Evolutionary conservation across 2,113 vertebrate species (phyloP), one percentile per base, ranked within the genome.

Genomic region (Plectropomus leopardus): DNA sequence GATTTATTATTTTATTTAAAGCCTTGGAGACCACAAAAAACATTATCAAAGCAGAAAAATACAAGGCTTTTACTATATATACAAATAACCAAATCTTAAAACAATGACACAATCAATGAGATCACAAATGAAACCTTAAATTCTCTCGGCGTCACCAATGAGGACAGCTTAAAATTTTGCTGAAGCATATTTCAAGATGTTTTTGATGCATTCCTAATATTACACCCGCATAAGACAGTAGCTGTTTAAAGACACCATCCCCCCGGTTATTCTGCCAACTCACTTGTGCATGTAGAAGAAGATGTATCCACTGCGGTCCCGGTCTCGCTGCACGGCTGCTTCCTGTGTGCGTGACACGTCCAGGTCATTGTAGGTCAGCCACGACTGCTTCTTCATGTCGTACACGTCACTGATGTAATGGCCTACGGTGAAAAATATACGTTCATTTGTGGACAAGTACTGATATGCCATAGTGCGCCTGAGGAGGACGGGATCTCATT

Each of bases 211-310:
- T n/a, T n/a, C n/a, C n/a, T n/a, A n/a, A n/a, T n/a, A n/a, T n/a
- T n/a, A 7, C 21, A 24, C 7, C 16, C n/a, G 7, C 53, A 45
- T 15, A 16, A 28, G 16, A 48, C 61, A 55, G 13, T 17, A 30
- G 5, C 1, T 19, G 5, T 17, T 57, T 30, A 7, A 30, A 30
- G 7, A 26, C 17, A 47, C 2, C 17, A 47, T 1, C 15, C 23
- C n/a, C 32, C 21, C 42, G 13, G 8, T 32, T 9, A 4, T 45
- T 45, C 24, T 28, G 57, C 7, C 6, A 4, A 89, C 96, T 94
- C 93, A 99, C 98, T 97, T 99, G 95, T 99, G 97, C 97, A 99
- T 98, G 88, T 99, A 99, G 93, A 99, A 99, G 90, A 99, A 99
- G 87, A 99, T 99, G 85, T 99, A 99, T 78, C 98, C 98, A 0